Evolutionary conservation across 2,113 vertebrate genomes (phyloP), one percentile per base, ranked within the genome.

Genomic region (Turnix velox): DNA sequence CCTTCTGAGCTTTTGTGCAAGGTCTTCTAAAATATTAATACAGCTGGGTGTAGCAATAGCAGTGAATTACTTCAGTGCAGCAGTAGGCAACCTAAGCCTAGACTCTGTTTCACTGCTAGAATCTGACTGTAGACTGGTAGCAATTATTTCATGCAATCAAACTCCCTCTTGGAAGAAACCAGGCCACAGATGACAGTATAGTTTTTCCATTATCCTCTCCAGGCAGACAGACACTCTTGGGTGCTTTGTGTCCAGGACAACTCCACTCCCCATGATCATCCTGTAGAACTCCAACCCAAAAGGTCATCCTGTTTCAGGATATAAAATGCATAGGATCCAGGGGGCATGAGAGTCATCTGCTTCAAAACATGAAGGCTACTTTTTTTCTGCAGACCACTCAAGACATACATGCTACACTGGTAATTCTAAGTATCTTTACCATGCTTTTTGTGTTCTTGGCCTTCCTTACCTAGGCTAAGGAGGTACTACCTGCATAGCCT

Each of bases 401-500:
- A 65, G 69, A 61, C 1, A 14, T 7, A 15, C 0, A 0, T 18
- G 19, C 31, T 42, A 30, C 18, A 1, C 7, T 49, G 6, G 5
- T 33, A 68, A 84, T 76, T 39, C 58, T n/a, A 14, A 4, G 4
- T 51, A 30, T 9, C 35, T 73, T 55, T 25, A 8, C 11, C 28
- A 4, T 23, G 18, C 28, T 62, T 80, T 39, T 58, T 54, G 30
- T 19, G 30, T 23, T 49, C 19, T 42, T 46, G 39, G 33, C 43
- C 73, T 65, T 78, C 25, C 35, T 82, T 74, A 23, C 25, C 43
- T 49, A 27, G 31, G 20, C 31, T 57, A 27, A 40, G 12, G 37
- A 75, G 33, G 4, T 74, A 17, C 12, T 61, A 48, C 7, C 20
- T 62, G 16, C 9, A 43, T 9, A 2, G 17, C 35, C 25, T 63